Conservation (phyloP, 2,888 invertebrate genomes). For the Epinotia ramella region DNA sequence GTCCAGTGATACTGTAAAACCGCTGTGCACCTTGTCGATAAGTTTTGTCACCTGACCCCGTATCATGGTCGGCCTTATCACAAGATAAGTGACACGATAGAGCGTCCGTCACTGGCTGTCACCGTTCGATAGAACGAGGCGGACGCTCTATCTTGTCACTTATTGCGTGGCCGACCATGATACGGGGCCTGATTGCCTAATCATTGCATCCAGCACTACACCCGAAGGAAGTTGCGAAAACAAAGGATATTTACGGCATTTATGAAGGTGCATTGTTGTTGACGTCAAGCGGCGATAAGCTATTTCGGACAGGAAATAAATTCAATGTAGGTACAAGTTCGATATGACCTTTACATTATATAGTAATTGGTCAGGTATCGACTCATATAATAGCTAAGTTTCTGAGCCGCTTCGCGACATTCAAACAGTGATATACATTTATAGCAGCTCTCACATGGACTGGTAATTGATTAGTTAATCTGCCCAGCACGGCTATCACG, state of each 20-base stretch:
- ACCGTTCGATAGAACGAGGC: no score
- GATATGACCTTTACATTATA: slow-evolving; percentile 23
- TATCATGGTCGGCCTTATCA: no score
- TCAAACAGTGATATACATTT: no score
- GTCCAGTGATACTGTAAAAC: slow-evolving; percentile 1
- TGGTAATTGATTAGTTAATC: no score
- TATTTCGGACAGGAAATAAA: slow-evolving; percentile 46
- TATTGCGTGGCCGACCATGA: no score
- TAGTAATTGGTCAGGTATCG: neutral
- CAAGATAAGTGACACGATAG: no score
- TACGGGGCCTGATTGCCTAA: slow-evolving; percentile 17
- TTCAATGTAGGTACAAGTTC: slow-evolving; percentile 25
- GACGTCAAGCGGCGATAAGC: slow-evolving; percentile 29
- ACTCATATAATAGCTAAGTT: neutral
- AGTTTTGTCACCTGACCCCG: slow-evolving; percentile 33
- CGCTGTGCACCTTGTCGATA: slow-evolving; percentile 1
- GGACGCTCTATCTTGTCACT: no score
- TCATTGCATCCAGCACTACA: neutral
- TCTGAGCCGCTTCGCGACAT: no score
- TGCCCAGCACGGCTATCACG: no score
- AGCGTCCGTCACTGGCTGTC: no score
- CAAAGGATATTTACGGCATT: slow-evolving; percentile 45
- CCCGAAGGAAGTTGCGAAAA: slow-evolving; percentile 26
- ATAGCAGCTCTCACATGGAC: no score
- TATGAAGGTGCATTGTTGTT: slow-evolving; percentile 44